Evolutionary conservation across 2,113 vertebrate species (phyloP), one percentile per base, ranked within the genome.

Genomic region (Butorides virescens): DNA sequence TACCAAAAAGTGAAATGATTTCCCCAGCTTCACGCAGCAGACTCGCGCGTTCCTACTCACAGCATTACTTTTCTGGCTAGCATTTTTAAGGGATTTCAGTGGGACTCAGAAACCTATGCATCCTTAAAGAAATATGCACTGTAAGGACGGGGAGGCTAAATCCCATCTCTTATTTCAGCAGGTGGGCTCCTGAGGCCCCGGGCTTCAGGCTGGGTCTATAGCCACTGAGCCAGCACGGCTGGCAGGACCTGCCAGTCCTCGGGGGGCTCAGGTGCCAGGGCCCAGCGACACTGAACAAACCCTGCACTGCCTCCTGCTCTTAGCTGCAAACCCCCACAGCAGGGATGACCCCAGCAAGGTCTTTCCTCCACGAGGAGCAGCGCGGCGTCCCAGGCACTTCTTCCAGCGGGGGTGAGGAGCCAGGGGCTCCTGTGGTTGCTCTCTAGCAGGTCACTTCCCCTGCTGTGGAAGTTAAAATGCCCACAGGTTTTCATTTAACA

Each of bases 161-260:
- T 9, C 36, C 61, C 44, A 50, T n/a, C 42, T 81, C 56, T 55
- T 56, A 32, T 13, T 85, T 59, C 61, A 78, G 23, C 52, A 72
- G 36, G 12, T 0, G 2, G 85, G 44, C 22, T 62, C 56, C 58
- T 26, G 72, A 71, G 68, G 50, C 37, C 34, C 19, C 15, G 20
- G 23, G 50, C 49, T n/a, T 63, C 68, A 71, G 26, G n/a, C 50
- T 29, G 11, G 6, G 13, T 49, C 62, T 62, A 6, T 3, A 62
- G 15, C 11, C 70, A n/a, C 29, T 30, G 34, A 75, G 36, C n/a
- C 23, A 70, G 46, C 61, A 68, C 0, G 0, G 56, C 34, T 37
- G 46, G 63, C 2, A 3, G 46, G 50, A 39, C 55, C 59, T 73
- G 39, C 39, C 50, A 49, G 39, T 30, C 37, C 61, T 74, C 37